Percentiles rank a stretch among this genome's conserved stretches.
These are phyloP conservation scores for Brachionus paranguensis DNA, from an alignment of 1,140 invertebrate genomes.

Conservation along the genomic window DNA sequence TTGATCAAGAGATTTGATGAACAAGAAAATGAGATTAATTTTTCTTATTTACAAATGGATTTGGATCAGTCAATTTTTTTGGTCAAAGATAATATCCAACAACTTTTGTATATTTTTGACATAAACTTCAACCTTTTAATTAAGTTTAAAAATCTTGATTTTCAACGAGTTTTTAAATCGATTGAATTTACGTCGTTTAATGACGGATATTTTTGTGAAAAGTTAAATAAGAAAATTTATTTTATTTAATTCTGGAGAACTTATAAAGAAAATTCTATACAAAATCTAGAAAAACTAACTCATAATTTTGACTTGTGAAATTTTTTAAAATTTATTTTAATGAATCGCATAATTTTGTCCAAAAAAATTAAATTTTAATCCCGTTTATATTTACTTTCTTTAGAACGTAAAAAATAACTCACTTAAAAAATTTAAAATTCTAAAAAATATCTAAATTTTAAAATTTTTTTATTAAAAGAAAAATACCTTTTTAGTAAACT, in stretches of 20 bases:
- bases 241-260: not conserved
- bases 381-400: too few relatives aligned
- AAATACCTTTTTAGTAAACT: too few relatives aligned
- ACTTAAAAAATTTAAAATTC: too few relatives aligned
- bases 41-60: not conserved
- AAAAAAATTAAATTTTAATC: too few relatives aligned
- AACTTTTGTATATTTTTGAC: not conserved
- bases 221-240: conserved; percentile 25
- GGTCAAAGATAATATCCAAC: not conserved
- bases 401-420: too few relatives aligned
- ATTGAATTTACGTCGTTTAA: not conserved
- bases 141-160: not conserved
- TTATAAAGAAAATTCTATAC: too few relatives aligned
- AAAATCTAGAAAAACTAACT: too few relatives aligned
- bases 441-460: too few relatives aligned
- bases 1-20: not conserved
- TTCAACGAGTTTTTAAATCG: not conserved
- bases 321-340: too few relatives aligned
- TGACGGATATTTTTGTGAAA: not conserved
- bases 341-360: too few relatives aligned
- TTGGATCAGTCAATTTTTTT: not conserved
- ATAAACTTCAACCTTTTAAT: not conserved
- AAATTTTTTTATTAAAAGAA: too few relatives aligned
- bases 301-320: too few relatives aligned
- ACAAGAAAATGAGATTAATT: not conserved